These are phyloP conservation scores for Apteryx mantelli DNA, from an alignment of 2,113 vertebrate genomes.

Conservation along the genomic window DNA sequence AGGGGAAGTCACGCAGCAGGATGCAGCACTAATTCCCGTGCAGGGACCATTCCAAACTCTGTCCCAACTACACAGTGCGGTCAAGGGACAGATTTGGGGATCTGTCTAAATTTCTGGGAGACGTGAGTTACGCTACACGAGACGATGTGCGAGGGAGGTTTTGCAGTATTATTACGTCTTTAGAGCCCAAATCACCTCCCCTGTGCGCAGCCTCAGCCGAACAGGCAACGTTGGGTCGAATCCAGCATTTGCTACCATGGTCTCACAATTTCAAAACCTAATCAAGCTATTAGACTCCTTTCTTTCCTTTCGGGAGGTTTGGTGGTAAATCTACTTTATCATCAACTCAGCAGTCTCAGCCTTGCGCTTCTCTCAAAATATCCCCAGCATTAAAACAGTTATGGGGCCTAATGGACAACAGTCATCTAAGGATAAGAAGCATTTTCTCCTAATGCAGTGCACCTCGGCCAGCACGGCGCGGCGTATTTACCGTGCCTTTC, in stretches of 20 bases:
- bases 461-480: background rate
- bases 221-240: background rate
- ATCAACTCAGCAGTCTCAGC: rapidly evolving
- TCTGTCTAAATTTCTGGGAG: background rate
- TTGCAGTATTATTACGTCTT: too few species aligned
- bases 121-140: rapidly evolving
- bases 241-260: rapidly evolving
- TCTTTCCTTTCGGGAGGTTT: background rate
- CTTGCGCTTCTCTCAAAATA: background rate
- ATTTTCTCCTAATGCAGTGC: background rate
- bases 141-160: rapidly evolving
- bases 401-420: background rate
- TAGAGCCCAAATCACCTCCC: background rate
- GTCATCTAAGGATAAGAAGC: background rate
- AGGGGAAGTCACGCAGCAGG: background rate
- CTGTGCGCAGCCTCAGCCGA: background rate
- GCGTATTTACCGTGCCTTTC: background rate
- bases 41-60: background rate
- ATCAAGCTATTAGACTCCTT: background rate
- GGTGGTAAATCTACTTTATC: background rate
- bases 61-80: too few species aligned
- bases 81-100: background rate
- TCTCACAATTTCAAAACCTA: background rate
- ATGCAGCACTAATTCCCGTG: background rate
- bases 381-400: background rate